A percentile compares a stretch with the other conserved stretches of the same genome.
Conservation (phyloP, 2,797 vertebrate genomes). For the Botia almorhae region DNA sequence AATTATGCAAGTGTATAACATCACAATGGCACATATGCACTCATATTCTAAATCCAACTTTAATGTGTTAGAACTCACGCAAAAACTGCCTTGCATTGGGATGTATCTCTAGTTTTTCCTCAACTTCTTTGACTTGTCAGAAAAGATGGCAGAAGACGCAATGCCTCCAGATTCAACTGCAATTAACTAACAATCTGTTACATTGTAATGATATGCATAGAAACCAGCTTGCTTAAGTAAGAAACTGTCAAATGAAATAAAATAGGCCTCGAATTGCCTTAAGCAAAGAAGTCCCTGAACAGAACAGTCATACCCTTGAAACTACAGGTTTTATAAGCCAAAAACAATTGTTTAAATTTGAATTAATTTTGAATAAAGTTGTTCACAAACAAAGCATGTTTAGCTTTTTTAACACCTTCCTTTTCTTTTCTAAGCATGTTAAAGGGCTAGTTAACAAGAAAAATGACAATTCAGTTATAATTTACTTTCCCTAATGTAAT, state of each 20-base stretch:
- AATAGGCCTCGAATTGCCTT: constrained; percentile 50
- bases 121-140: not conserved
- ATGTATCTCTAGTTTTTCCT: constrained; percentile 27
- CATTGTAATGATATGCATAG: constrained; percentile 77
- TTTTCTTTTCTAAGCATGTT: not conserved
- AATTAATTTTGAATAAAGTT: not conserved
- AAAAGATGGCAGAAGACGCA: constrained; percentile 18
- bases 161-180: constrained; percentile 73
- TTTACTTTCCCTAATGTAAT: not conserved
- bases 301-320: constrained; percentile 24
- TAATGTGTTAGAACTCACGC: not conserved
- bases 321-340: constrained; percentile 22
- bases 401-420: not conserved
- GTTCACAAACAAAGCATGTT: not conserved
- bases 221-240: constrained; percentile 73
- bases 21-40: not conserved
- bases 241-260: constrained; percentile 72
- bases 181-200: constrained; percentile 83
- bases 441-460: not conserved
- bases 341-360: constrained; percentile 2
- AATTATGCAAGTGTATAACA: not conserved
- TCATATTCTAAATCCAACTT: not conserved
- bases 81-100: not conserved
- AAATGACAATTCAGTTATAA: not conserved
- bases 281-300: constrained; percentile 28